These are phyloP conservation scores for Meloidogyne floridensis DNA, from an alignment of 1,140 invertebrate genomes.

Conservation along the genomic window DNA sequence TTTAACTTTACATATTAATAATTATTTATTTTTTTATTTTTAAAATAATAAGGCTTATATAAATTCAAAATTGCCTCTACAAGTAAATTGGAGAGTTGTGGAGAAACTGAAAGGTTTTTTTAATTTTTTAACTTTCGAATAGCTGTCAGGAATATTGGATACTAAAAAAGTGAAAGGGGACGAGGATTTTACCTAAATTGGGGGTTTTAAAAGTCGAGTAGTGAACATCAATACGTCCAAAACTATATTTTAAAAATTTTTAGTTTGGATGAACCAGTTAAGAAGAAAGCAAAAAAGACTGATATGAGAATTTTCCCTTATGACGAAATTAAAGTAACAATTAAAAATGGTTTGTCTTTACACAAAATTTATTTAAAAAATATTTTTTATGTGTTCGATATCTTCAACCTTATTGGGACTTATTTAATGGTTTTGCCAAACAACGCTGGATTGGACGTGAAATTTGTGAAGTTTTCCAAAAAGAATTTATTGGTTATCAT, in stretches of 20 bases:
- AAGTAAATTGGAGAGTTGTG: neutral
- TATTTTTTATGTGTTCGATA: conserved; percentile 81
- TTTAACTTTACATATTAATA: too few relatives aligned
- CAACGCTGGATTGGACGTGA: conserved; percentile 93
- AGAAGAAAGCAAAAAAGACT: neutral
- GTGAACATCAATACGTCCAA: too few relatives aligned
- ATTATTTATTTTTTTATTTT: too few relatives aligned
- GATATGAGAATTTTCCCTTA: neutral
- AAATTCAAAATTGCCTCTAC: conserved; percentile 3
- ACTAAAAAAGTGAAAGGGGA: too few relatives aligned
- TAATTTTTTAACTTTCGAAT: neutral
- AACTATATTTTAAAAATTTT: too few relatives aligned
- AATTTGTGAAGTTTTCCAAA: conserved; percentile 87
- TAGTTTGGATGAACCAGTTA: neutral
- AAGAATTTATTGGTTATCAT: conserved; percentile 72
- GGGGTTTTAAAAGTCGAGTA: too few relatives aligned
- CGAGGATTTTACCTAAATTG: too few relatives aligned
- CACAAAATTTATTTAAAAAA: neutral
- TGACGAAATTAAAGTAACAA: neutral
- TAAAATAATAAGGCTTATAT: too few relatives aligned
- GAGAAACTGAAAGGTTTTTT: neutral
- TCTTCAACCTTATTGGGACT: conserved; percentile 89
- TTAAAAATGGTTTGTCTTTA: conserved; percentile 9
- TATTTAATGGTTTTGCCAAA: conserved; percentile 94
- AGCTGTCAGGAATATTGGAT: too few relatives aligned